Evolutionary conservation across 2,888 invertebrate genomes (phyloP).

Genomic region (Gandaritis pyraliata): DNA sequence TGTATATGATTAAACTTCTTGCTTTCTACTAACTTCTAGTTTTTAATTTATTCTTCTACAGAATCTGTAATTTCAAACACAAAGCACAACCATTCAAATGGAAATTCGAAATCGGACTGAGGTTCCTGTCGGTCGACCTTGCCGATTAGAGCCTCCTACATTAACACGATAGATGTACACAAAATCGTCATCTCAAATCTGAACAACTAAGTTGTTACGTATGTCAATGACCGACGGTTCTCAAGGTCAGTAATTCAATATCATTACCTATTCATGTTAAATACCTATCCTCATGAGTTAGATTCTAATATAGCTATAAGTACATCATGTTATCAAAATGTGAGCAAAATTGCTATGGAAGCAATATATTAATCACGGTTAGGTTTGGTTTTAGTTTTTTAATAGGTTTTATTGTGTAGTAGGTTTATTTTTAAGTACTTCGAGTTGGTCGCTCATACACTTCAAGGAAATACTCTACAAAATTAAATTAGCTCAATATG

Average conservation of each 20-base stretch:
- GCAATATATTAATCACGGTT: too few species aligned
- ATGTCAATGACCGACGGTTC: constrained; percentile 51
- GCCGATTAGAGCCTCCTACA: constrained; percentile 71
- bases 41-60: constrained; percentile 6
- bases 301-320: too few species aligned
- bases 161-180: constrained; percentile 55
- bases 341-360: too few species aligned
- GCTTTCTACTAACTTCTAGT: not conserved
- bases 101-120: constrained; percentile 50
- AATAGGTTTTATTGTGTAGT: too few species aligned
- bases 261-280: not conserved
- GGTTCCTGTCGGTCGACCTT: constrained; percentile 57
- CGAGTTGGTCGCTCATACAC: too few species aligned
- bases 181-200: constrained; percentile 49
- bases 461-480: too few species aligned
- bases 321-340: too few species aligned
- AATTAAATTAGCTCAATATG: too few species aligned
- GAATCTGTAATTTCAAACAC: constrained; percentile 16
- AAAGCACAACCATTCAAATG: constrained; percentile 17
- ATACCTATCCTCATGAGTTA: too few species aligned
- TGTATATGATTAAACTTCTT: constrained; percentile 1
- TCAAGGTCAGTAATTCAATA: constrained; percentile 25
- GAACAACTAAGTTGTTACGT: constrained; percentile 59
- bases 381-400: too few species aligned
- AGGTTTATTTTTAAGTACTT: too few species aligned